phyloP scores from a whole-genome alignment of 2,888 invertebrate species.

The Leptinotarsa rubiginosa region DNA sequence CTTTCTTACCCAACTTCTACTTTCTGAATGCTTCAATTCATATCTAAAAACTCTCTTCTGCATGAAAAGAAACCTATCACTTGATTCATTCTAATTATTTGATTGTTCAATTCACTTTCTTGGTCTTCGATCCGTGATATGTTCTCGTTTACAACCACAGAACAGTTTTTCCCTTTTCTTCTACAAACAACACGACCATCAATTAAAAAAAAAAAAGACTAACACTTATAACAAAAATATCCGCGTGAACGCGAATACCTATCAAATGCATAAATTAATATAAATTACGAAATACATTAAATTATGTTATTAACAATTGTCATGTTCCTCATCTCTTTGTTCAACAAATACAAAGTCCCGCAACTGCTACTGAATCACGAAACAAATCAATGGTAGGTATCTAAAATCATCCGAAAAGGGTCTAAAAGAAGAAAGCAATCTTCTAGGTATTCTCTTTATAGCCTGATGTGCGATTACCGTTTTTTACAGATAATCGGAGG shows the following conservation, averaged over 20 bases:
- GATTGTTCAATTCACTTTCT: constrained; percentile 29
- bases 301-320: constrained; percentile 41
- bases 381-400: constrained; percentile 17
- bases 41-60: no score
- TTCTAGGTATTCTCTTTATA: constrained; percentile 39
- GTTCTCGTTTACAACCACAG: constrained; percentile 31
- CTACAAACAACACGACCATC: constrained; percentile 30
- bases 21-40: no score
- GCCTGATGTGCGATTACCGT: constrained; percentile 36
- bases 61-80: background rate
- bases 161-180: constrained; percentile 39
- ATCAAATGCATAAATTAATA: constrained; percentile 46
- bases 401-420: constrained; percentile 31
- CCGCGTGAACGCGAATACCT: constrained; percentile 37
- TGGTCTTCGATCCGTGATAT: constrained; percentile 26
- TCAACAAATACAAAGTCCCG: constrained; percentile 28
- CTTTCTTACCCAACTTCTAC: background rate
- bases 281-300: constrained; percentile 44
- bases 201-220: constrained; percentile 36
- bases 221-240: constrained; percentile 37
- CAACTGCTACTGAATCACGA: constrained; percentile 29
- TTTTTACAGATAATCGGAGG: constrained; percentile 35
- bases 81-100: background rate
- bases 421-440: constrained; percentile 39
- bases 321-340: constrained; percentile 42